Conservation (phyloP, 2,888 invertebrate genomes). For the Eledona agricola region DNA sequence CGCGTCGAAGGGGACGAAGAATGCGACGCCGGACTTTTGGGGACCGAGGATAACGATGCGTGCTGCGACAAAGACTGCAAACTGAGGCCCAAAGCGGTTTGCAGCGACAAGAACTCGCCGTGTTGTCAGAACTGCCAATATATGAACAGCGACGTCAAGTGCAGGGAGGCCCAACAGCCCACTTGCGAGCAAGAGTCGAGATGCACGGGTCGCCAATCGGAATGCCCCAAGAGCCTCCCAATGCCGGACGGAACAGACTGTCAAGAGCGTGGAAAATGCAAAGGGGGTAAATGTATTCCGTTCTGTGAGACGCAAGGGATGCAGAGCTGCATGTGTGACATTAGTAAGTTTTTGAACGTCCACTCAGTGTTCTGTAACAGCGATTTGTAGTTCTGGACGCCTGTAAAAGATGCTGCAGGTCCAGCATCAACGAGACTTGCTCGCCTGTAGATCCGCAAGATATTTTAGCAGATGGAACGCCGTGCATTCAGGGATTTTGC, state of each 20-base stretch:
- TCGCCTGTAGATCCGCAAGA: conserved; percentile 89
- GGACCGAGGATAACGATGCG: conserved; percentile 91
- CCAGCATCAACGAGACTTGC: conserved; percentile 90
- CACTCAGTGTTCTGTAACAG: no score
- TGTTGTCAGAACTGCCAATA: conserved; percentile 93
- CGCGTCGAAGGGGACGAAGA: conserved; percentile 96
- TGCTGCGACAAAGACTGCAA: conserved; percentile 96
- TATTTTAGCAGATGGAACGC: conserved; percentile 91
- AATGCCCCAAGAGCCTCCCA: conserved; percentile 87
- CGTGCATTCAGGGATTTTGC: conserved; percentile 96
- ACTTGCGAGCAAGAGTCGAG: conserved; percentile 93
- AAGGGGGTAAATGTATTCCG: conserved; percentile 89
- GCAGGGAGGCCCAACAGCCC: conserved; percentile 89
- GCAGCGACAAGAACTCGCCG: conserved; percentile 96
- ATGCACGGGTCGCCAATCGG: conserved; percentile 83
- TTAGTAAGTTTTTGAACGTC: conserved; percentile 71
- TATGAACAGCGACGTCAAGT: conserved; percentile 83
- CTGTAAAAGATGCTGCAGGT: conserved; percentile 93
- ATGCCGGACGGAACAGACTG: conserved; percentile 89
- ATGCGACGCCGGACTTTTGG: conserved; percentile 93
- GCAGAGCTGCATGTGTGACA: conserved; percentile 97
- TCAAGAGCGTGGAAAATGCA: conserved; percentile 90
- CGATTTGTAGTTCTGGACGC: conserved; percentile 87
- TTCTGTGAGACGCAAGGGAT: conserved; percentile 94
- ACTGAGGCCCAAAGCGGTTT: conserved; percentile 86